Conservation (phyloP, 92 coral and sea anemone genomes). For the Metridium senile region DNA sequence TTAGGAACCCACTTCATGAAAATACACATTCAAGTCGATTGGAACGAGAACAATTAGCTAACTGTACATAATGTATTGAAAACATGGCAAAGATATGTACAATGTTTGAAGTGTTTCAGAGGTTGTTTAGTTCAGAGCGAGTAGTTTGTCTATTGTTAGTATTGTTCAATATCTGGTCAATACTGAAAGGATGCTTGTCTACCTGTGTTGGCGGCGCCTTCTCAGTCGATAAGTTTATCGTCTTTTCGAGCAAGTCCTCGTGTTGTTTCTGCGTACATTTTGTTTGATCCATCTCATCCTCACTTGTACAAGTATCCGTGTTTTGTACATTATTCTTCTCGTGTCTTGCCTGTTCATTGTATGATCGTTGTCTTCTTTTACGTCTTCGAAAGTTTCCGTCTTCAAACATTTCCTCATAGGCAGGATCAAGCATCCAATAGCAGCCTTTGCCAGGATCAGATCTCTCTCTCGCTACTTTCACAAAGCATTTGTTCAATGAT, state of each 20-base stretch:
- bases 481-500: constrained; percentile 95
- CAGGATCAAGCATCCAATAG: constrained; percentile 92
- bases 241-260: background rate
- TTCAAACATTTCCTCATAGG: constrained; percentile 96
- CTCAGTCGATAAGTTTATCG: background rate
- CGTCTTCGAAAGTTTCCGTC: constrained; percentile 96
- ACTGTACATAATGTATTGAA: too few relatives aligned
- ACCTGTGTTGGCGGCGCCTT: background rate
- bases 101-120: background rate
- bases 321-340: background rate
- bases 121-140: background rate
- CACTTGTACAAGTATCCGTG: background rate
- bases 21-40: too few relatives aligned
- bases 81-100: too few relatives aligned
- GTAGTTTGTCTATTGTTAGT: too few relatives aligned
- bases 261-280: background rate
- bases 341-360: background rate
- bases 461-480: constrained; percentile 89
- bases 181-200: constrained; percentile 37
- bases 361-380: constrained; percentile 65
- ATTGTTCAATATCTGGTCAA: constrained; percentile 17
- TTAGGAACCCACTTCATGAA: too few relatives aligned
- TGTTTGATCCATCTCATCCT: background rate
- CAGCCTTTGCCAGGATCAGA: constrained; percentile 99
- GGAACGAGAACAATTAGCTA: too few relatives aligned